Percentiles rank a stretch among this genome's conserved stretches.
Evolutionary conservation across 2,888 invertebrate species (phyloP).

Genomic region (Andrena chrysosceles): DNA sequence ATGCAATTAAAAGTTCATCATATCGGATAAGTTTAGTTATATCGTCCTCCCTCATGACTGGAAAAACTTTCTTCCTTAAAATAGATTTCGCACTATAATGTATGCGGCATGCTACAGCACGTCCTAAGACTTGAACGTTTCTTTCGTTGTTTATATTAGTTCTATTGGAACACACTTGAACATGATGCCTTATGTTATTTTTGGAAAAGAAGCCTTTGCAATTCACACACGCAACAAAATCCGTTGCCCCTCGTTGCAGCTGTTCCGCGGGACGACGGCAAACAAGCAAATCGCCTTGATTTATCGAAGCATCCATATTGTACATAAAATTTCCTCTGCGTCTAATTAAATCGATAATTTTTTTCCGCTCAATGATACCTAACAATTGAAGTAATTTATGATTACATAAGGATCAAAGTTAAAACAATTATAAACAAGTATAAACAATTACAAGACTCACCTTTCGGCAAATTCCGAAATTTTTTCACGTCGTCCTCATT

Average conservation of each 20-base stretch:
- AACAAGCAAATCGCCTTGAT: neutral
- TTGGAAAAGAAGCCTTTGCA: constrained; percentile 15
- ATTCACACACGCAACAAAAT: constrained; percentile 10
- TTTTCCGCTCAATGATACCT: neutral
- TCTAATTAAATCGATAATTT: neutral
- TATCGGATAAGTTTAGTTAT: constrained; percentile 30
- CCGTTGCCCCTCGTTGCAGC: neutral
- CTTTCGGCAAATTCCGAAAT: neutral
- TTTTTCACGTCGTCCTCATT: neutral
- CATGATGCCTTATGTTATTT: constrained; percentile 33
- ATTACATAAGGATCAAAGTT: neutral
- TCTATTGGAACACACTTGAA: neutral
- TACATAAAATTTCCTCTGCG: neutral
- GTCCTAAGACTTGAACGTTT: constrained; percentile 20
- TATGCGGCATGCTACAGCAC: constrained; percentile 20
- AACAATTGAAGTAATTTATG: constrained; percentile 6
- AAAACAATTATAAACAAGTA: neutral
- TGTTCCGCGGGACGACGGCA: neutral
- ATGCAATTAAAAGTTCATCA: constrained; percentile 30
- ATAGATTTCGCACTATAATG: constrained; percentile 6
- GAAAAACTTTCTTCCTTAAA: constrained; percentile 30
- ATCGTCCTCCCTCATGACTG: constrained; percentile 27
- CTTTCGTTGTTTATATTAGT: neutral
- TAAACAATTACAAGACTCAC: neutral
- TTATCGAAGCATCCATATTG: neutral